Conservation (phyloP, 2,113 vertebrate species). For the Zonotrichia leucophrys region DNA sequence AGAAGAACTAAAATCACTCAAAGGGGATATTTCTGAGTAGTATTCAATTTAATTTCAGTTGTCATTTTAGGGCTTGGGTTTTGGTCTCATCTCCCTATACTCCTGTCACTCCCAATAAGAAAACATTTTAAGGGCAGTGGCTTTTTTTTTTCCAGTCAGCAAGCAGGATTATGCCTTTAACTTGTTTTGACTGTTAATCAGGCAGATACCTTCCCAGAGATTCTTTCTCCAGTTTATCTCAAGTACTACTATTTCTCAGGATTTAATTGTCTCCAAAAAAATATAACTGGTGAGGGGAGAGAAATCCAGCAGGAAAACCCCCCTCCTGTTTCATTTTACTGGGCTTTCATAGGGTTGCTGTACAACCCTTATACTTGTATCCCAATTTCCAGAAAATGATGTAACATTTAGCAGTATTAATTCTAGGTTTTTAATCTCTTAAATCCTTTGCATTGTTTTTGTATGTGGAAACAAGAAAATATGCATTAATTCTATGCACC, state of each 20-base stretch:
- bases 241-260: background rate
- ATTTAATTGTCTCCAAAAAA: background rate
- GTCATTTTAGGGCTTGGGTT: background rate
- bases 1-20: background rate
- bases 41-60: background rate
- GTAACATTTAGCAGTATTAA: background rate
- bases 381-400: background rate
- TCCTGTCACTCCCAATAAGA: background rate
- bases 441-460: background rate
- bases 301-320: background rate
- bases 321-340: background rate
- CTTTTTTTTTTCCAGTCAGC: background rate
- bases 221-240: background rate
- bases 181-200: background rate
- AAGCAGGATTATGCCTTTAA: background rate
- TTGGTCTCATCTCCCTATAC: background rate
- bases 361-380: background rate
- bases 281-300: accelerated
- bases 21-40: background rate
- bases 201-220: background rate
- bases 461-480: background rate
- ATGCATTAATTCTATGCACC: background rate
- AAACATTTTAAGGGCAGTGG: background rate
- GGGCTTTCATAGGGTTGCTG: background rate
- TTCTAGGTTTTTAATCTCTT: background rate